Conservation (phyloP, 2,797 vertebrate genomes). For the Petrocephalus sullivani region DNA sequence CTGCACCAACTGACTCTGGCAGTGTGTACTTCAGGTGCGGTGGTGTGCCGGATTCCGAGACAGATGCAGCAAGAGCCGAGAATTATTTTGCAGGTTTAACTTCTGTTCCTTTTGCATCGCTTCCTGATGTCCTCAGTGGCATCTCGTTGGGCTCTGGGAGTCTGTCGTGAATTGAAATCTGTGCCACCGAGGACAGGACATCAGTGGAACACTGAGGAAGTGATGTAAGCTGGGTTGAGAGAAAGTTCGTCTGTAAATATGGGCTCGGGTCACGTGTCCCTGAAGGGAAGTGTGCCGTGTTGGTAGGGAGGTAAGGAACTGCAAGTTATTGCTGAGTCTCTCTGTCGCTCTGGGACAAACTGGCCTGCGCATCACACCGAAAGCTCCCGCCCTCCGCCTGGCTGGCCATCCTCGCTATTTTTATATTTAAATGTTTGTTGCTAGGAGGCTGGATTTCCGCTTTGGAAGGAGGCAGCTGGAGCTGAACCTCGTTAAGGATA, state of each 20-base stretch:
- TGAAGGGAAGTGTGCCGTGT: neutral
- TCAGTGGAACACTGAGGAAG: neutral
- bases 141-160: neutral
- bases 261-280: neutral
- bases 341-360: neutral
- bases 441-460: neutral
- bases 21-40: neutral
- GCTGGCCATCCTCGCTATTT: neutral
- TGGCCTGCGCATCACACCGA: neutral
- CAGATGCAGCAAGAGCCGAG: neutral
- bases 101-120: neutral
- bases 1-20: neutral
- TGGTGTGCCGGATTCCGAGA: neutral
- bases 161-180: neutral
- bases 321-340: neutral
- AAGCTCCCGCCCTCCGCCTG: neutral
- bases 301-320: neutral
- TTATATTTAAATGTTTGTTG: neutral
- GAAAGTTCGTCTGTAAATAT: conserved; percentile 1
- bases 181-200: neutral
- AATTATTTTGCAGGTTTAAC: neutral
- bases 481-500: neutral
- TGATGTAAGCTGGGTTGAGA: neutral
- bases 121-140: neutral
- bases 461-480: neutral